phyloP scores from a whole-genome alignment of 2,113 vertebrate genomes.

The Struthidea cinerea region DNA sequence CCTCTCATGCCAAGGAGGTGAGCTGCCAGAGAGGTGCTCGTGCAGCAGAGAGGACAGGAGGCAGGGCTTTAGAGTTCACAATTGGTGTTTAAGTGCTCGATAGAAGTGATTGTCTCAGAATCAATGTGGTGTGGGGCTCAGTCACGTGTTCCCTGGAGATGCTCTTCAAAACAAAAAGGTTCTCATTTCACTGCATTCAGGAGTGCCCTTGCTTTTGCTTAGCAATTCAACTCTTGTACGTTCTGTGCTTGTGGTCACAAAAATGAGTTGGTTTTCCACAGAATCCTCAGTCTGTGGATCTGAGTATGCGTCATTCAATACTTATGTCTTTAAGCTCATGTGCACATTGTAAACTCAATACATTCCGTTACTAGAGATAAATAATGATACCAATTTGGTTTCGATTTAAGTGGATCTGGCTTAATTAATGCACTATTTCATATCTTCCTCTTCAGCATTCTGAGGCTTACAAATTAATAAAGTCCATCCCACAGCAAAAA shows the following conservation, averaged over 20 bases:
- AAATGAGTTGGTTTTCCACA: background rate
- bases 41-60: background rate
- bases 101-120: background rate
- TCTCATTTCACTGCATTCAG: background rate
- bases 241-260: background rate
- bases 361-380: background rate
- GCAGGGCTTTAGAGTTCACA: background rate
- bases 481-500: background rate
- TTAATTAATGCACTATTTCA: background rate
- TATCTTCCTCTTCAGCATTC: background rate
- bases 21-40: background rate
- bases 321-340: background rate
- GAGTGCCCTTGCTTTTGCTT: background rate
- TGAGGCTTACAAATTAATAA: background rate
- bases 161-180: background rate
- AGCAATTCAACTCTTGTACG: background rate
- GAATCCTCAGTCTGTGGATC: background rate
- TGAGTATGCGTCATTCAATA: background rate
- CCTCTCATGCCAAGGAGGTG: background rate
- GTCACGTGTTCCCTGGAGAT: accelerated
- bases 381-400: background rate
- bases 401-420: background rate
- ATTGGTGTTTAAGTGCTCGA: accelerated
- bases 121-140: background rate
- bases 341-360: background rate